These are phyloP conservation scores for Branchinecta lynchi DNA, from an alignment of 1,140 invertebrate genomes.

Conservation along the genomic window DNA sequence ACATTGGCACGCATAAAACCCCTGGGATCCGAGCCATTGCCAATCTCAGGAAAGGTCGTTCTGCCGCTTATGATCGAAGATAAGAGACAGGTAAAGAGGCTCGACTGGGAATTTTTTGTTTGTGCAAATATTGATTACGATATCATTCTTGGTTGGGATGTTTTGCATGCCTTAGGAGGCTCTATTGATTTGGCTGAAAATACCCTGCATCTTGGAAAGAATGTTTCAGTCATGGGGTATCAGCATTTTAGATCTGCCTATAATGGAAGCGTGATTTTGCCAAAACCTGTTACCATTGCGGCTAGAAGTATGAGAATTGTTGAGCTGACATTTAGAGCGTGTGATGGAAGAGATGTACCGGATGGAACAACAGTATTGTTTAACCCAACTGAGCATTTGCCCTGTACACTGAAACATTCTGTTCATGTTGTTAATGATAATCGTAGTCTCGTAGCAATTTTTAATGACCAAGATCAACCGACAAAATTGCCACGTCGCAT, in stretches of 20 bases:
- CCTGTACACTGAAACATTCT: not conserved
- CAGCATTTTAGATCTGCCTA: too few species aligned
- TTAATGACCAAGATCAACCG: not conserved
- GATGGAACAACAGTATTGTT: not conserved
- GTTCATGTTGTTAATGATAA: not conserved
- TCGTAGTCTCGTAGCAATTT: not conserved
- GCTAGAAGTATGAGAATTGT: too few species aligned
- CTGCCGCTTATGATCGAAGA: not conserved
- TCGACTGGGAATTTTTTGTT: not conserved
- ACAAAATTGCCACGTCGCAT: slow-evolving; percentile 3
- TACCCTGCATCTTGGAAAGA: too few species aligned
- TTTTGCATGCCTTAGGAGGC: not conserved
- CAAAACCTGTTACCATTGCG: too few species aligned
- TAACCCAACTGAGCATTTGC: not conserved
- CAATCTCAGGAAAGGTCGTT: not conserved
- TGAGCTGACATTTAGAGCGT: too few species aligned
- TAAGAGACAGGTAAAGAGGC: too few species aligned
- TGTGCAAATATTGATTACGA: not conserved
- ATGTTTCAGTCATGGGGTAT: too few species aligned
- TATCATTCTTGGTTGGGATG: not conserved
- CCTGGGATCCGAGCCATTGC: slow-evolving; percentile 2
- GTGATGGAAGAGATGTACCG: too few species aligned
- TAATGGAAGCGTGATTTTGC: too few species aligned
- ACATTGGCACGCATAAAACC: not conserved
- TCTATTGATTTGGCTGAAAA: not conserved